Base-by-base conservation (phyloP, 2,888 invertebrate species). In the Drosophila gaucha region DNA sequence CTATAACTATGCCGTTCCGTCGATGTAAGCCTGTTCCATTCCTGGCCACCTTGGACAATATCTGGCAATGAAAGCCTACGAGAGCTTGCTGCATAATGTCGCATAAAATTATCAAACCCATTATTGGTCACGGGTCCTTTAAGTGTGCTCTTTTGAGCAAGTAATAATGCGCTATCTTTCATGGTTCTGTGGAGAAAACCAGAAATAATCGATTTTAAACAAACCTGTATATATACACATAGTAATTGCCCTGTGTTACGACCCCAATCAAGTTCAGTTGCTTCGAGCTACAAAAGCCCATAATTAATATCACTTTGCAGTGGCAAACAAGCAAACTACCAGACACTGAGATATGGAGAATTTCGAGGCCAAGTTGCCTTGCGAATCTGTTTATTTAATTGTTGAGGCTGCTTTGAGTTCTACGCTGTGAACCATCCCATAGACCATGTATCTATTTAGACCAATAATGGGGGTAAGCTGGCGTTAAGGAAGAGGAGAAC, bases 271-370 rank as follows among this genome's bases (percentile, higher is more conserved):
- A n/a, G n/a, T n/a, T n/a, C 38, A 50, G 10, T 46, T 18, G 31
- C 51, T 16, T 20, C 14, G 12, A 52, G 75, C 83, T 57, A 50
- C 69, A 59, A 55, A 74, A 74, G 70, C 70, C 75, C 83, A 82
- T 78, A 82, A 77, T 77, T 77, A 77, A 77, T 82, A 82, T 82
- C 76, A 60, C 58, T 76, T 75, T 73, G 50, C 65, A 77, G 78
- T 74, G 69, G 66, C 65, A 64, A 55, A n/a, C 33, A 1, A 33
- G 2, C 28, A 28, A 3, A 3, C 2, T n/a, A 10, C 10, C 3
- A 31, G 44, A n/a, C n/a, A n/a, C n/a, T n/a, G n/a, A n/a, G n/a
- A n/a, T n/a, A n/a, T n/a, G n/a, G n/a, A 10, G 26, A 22, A 18
- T n/a, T 5, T 20, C 30, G 20, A 6, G 22, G 26, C 38, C 35